Base-by-base conservation (phyloP, 2,888 invertebrate genomes). In the Hypsopygia costalis region DNA sequence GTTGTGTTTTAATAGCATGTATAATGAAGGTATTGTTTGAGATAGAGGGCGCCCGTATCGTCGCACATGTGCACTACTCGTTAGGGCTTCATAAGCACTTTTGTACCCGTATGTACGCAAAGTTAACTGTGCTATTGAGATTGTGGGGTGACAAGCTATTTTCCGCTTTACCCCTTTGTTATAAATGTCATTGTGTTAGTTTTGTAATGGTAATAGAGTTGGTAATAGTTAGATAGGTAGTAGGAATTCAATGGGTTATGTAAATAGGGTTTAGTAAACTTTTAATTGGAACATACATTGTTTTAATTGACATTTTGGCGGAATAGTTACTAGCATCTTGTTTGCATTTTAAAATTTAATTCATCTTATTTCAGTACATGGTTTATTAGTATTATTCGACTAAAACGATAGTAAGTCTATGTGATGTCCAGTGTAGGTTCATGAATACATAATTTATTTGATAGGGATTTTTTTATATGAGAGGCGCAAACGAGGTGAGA, bases 1-100 rank as follows among this genome's bases (percentile, higher is more conserved):
- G 47, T 69, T 44, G 55, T 52, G 58, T 52, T 61, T 63, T 48
- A 54, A 51, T 58, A 50, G 55, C 51, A 57, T 53, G 52, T 51
- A 69, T 74, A 69, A 70, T 64, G 65, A 69, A 60, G 62, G 60
- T 61, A 75, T 78, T 74, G 73, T 76, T 64, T 56, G 43, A 43
- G 52, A 56, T 56, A 65, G 69, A 69, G 69, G 68, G 66, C 61
- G 64, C 79, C 78, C 79, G 65, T 78, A 79, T 78, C 63, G 56
- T 53, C 54, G 60, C 66, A 67, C 65, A 69, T 69, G 69, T 69
- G 70, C 64, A 68, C 58, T 63, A 65, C 59, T 65, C 62, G 63
- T 69, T 62, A 64, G 63, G 56, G 59, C 58, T 62, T 61, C 66
- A 62, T 65, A 69, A 67, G 62, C 69, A 70, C 71, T 69, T 69